These are phyloP conservation scores for Branchinecta lynchi DNA, from an alignment of 1,140 invertebrate species.

Conservation along the genomic window DNA sequence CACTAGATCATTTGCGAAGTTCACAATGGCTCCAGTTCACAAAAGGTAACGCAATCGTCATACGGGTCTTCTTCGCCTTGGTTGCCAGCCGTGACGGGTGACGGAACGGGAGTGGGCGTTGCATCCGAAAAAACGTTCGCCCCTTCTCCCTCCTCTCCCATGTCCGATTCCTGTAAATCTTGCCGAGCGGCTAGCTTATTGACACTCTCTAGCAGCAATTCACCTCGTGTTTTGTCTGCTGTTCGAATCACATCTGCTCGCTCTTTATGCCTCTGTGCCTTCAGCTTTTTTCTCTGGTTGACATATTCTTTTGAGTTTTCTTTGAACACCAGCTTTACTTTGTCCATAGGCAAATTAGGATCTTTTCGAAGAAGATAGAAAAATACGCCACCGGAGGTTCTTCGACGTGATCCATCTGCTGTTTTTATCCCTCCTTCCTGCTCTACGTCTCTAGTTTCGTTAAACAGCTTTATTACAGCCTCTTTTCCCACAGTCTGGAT, in stretches of 20 bases:
- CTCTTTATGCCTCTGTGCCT: not conserved
- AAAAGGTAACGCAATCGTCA: too few relatives aligned
- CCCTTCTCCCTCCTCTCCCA: too few relatives aligned
- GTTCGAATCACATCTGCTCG: not conserved
- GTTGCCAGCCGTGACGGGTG: too few relatives aligned
- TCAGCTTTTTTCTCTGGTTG: not conserved
- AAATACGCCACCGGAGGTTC: slow-evolving; percentile 2
- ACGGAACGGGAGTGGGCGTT: too few relatives aligned
- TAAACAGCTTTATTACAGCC: not conserved
- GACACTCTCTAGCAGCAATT: too few relatives aligned
- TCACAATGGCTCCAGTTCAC: too few relatives aligned
- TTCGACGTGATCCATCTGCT: not conserved
- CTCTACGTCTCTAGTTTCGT: not conserved
- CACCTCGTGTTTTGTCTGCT: too few relatives aligned
- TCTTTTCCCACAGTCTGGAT: not conserved
- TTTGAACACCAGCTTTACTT: not conserved
- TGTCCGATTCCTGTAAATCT: too few relatives aligned
- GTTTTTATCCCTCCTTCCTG: not conserved
- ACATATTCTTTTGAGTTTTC: not conserved
- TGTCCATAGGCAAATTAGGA: not conserved
- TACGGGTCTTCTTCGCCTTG: too few relatives aligned
- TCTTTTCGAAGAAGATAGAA: not conserved
- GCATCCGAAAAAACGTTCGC: too few relatives aligned
- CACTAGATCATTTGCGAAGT: too few relatives aligned
- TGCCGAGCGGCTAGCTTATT: too few relatives aligned